Evolutionary conservation across 2,797 vertebrate genomes (phyloP).

Genomic region (Pelochelys cantorii): DNA sequence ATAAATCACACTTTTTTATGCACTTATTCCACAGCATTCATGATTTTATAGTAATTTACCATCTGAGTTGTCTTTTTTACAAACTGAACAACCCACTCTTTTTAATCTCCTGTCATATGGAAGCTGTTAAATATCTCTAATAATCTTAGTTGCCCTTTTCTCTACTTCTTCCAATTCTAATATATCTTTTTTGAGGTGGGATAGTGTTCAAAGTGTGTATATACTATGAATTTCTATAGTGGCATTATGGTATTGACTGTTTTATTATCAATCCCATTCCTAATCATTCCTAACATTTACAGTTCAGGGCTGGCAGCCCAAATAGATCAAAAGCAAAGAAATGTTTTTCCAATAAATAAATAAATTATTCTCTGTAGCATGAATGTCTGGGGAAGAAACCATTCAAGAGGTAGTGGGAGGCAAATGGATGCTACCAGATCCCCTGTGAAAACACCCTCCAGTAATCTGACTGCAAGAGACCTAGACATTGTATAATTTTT

Average conservation of each 20-base stretch:
- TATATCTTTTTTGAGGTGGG: neutral
- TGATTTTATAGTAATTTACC: neutral
- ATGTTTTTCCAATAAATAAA: neutral
- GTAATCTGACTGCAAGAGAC: neutral
- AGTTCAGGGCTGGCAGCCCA: neutral
- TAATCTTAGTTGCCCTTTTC: neutral
- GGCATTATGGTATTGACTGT: neutral
- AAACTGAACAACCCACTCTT: neutral
- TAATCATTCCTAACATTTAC: neutral
- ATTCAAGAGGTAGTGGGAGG: neutral
- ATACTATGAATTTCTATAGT: neutral
- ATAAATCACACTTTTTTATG: neutral
- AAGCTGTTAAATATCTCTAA: neutral
- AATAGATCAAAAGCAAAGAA: neutral
- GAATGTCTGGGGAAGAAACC: neutral
- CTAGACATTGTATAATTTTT: neutral
- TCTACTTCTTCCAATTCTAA: neutral
- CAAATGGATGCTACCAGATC: fast-evolving
- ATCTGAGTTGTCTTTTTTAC: neutral
- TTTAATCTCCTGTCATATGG: neutral
- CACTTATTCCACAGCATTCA: neutral
- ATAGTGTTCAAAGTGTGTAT: neutral
- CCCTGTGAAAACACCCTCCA: neutral
- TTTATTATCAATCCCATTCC: neutral
- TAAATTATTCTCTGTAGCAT: neutral